Percentiles rank a stretch among this genome's conserved stretches.
These are phyloP conservation scores for Dasypolia templi DNA, from an alignment of 2,888 invertebrate genomes.

Conservation along the genomic window DNA sequence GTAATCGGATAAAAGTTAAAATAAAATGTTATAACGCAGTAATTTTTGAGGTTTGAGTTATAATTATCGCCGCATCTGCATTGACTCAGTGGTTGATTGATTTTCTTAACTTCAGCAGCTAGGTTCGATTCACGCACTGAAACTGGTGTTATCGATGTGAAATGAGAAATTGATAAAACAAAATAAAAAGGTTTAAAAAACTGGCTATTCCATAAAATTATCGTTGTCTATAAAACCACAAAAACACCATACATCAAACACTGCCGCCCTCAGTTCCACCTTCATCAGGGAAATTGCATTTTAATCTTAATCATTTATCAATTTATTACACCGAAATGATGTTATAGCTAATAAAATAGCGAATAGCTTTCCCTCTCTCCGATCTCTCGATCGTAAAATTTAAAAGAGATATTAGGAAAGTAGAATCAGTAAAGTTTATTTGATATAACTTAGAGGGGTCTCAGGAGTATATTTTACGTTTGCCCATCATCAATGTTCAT, in stretches of 20 bases:
- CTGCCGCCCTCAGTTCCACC: not conserved
- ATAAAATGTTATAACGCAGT: too few relatives aligned
- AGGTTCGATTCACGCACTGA: not conserved
- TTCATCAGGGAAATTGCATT: slow-evolving; percentile 54
- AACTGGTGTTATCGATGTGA: not conserved
- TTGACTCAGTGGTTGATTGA: not conserved
- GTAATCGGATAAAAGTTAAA: not conserved
- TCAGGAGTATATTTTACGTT: slow-evolving; percentile 32
- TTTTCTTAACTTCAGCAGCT: not conserved
- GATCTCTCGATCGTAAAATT: slow-evolving; percentile 71
- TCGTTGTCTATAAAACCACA: not conserved
- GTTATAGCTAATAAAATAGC: slow-evolving; percentile 68
- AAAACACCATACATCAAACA: slow-evolving; percentile 14
- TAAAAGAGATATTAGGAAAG: slow-evolving; percentile 69
- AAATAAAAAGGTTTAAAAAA: too few relatives aligned
- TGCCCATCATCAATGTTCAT: slow-evolving; percentile 38
- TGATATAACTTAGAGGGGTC: slow-evolving; percentile 40
- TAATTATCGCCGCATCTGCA: not conserved
- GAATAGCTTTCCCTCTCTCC: slow-evolving; percentile 56
- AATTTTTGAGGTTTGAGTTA: not conserved
- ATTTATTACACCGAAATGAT: slow-evolving; percentile 55
- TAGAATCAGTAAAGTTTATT: slow-evolving; percentile 70
- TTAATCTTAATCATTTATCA: slow-evolving; percentile 65
- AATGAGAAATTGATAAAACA: too few relatives aligned
- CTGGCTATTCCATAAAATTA: not conserved